These are phyloP conservation scores for Agriopis aurantiaria DNA, from an alignment of 2,888 invertebrate species.

Conservation along the genomic window DNA sequence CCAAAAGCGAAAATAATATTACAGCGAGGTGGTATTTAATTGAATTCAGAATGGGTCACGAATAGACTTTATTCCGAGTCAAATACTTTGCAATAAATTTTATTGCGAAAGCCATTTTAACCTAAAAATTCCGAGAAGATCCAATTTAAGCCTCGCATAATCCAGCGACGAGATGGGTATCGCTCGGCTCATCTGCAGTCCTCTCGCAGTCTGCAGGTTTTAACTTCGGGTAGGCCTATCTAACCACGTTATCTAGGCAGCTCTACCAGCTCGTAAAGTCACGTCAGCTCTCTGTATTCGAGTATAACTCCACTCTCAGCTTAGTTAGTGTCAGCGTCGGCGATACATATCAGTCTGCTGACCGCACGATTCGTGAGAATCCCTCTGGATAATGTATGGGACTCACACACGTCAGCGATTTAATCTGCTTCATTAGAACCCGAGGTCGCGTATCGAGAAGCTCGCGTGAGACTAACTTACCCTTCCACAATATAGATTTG, in stretches of 20 bases:
- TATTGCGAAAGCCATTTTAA: constrained; percentile 76
- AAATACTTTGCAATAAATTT: constrained; percentile 78
- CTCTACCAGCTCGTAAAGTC: constrained; percentile 46
- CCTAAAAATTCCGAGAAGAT: constrained; percentile 79
- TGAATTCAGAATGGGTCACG: constrained; percentile 73
- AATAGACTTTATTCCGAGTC: constrained; percentile 73
- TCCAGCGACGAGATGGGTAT: constrained; percentile 75
- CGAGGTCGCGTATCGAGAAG: constrained; percentile 55
- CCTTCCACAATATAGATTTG: constrained; percentile 53
- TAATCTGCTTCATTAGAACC: constrained; percentile 75
- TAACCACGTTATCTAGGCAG: constrained; percentile 41
- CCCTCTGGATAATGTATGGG: constrained; percentile 67
- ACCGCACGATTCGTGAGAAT: constrained; percentile 73
- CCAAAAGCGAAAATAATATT: constrained; percentile 69
- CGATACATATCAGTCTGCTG: constrained; percentile 64
- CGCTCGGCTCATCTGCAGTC: constrained; percentile 55
- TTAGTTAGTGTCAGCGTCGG: constrained; percentile 46
- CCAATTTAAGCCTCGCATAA: constrained; percentile 79
- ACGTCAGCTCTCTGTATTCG: constrained; percentile 45
- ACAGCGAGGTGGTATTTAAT: constrained; percentile 71
- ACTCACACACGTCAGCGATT: constrained; percentile 66
- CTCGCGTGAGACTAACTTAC: constrained; percentile 57
- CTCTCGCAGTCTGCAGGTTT: constrained; percentile 48
- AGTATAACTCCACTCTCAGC: constrained; percentile 46
- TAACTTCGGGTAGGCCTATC: constrained; percentile 44